Conservation (phyloP, 1,140 invertebrate species). For the Neodiprion pinetum region DNA sequence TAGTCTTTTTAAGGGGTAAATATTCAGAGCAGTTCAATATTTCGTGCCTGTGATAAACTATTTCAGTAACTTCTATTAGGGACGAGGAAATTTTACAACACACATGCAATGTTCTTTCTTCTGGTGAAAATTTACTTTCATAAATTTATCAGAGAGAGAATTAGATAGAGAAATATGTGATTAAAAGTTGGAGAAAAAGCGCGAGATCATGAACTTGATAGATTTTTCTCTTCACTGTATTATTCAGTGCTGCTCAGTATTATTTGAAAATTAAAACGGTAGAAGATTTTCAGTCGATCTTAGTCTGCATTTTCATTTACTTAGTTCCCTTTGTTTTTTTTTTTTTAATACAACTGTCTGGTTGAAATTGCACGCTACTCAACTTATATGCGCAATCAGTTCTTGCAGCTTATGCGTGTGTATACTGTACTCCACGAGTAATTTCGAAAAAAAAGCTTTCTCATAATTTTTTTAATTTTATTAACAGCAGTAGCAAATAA, state of each 20-base stretch:
- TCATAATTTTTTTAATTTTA: background rate
- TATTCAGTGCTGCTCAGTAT: background rate
- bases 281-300: background rate
- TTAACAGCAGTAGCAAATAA: background rate
- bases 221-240: background rate
- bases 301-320: background rate
- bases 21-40: background rate
- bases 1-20: background rate
- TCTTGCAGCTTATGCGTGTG: too few species aligned
- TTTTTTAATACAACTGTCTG: too few species aligned
- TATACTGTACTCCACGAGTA: background rate
- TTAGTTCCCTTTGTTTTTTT: too few species aligned
- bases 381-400: too few species aligned
- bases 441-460: background rate
- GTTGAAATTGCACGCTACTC: too few species aligned
- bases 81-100: background rate
- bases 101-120: background rate
- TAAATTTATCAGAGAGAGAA: constrained; percentile 1
- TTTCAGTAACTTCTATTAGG: background rate
- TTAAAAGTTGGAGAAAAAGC: background rate
- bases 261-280: background rate
- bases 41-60: background rate
- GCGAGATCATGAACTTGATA: background rate
- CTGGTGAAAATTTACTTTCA: background rate
- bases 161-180: background rate